Conservation (phyloP, 2,888 invertebrate species). For the Diarsia dahlii region DNA sequence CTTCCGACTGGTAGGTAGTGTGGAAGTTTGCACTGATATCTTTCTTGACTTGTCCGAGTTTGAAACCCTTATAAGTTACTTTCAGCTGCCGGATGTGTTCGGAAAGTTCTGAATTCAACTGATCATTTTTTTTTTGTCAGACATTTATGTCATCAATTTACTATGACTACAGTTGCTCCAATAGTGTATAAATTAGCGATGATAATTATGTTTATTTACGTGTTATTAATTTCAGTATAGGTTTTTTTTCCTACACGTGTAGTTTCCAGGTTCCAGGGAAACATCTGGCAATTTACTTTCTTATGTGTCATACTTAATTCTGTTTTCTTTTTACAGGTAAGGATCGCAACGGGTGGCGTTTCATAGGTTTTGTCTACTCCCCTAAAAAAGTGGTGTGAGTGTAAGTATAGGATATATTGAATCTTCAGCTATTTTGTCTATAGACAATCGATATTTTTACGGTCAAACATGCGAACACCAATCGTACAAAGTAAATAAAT, state of each 20-base stretch:
- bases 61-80: background rate
- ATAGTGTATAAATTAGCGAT: background rate
- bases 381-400: background rate
- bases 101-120: background rate
- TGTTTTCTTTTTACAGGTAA: slow-evolving; percentile 8
- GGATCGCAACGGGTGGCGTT: background rate
- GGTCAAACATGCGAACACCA: background rate
- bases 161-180: background rate
- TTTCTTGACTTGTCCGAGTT: background rate
- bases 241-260: background rate
- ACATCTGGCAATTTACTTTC: background rate
- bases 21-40: too few relatives aligned
- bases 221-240: background rate
- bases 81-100: background rate
- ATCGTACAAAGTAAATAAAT: background rate
- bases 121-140: background rate
- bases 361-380: background rate
- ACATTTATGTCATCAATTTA: background rate
- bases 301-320: background rate
- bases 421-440: background rate
- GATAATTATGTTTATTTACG: background rate
- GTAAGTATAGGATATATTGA: too few relatives aligned
- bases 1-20: too few relatives aligned
- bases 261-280: slow-evolving; percentile 8
- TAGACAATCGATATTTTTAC: background rate